Evolutionary conservation across 2,113 vertebrate genomes (phyloP).

Genomic region (Sorex araneus): DNA sequence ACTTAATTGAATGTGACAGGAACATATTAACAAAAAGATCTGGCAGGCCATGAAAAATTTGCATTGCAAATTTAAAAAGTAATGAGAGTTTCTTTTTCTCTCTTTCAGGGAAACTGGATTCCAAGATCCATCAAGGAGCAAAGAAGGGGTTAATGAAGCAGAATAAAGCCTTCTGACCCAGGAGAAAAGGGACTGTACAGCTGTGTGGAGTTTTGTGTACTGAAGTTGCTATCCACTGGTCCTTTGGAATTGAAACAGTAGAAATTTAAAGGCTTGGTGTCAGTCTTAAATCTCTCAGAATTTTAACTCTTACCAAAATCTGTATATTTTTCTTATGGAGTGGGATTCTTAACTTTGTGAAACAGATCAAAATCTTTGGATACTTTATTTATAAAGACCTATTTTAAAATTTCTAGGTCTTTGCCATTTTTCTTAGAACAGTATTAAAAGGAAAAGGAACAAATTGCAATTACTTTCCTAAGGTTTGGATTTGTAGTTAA

Average conservation of each 20-base stretch:
- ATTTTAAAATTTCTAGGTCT: conserved; percentile 73
- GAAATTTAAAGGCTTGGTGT: conserved; percentile 61
- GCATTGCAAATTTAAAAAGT: conserved; percentile 90
- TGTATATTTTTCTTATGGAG: conserved; percentile 80
- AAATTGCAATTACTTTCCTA: conserved; percentile 61
- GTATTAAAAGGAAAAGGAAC: conserved; percentile 57
- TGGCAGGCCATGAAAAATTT: conserved; percentile 87
- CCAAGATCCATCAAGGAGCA: conserved; percentile 96
- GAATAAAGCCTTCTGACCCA: conserved; percentile 84
- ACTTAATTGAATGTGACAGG: conserved; percentile 88
- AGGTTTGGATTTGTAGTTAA: conserved; percentile 55
- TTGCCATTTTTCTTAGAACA: conserved; percentile 69
- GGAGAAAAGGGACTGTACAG: conserved; percentile 29
- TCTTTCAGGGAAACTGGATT: conserved; percentile 96
- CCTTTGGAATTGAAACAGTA: conserved; percentile 67
- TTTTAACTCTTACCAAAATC: conserved; percentile 74
- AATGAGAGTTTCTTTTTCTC: conserved; percentile 82
- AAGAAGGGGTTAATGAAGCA: conserved; percentile 97
- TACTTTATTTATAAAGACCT: conserved; percentile 82
- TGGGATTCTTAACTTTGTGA: conserved; percentile 70
- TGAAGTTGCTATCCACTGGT: conserved; percentile 59
- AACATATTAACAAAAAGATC: conserved; percentile 87
- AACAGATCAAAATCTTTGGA: conserved; percentile 71
- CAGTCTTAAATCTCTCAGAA: conserved; percentile 70
- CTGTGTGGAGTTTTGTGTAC: conserved; percentile 69